Evolutionary conservation across 1,140 invertebrate species (phyloP), one percentile per base, ranked within the genome.

Genomic region (Neodiprion lecontei): DNA sequence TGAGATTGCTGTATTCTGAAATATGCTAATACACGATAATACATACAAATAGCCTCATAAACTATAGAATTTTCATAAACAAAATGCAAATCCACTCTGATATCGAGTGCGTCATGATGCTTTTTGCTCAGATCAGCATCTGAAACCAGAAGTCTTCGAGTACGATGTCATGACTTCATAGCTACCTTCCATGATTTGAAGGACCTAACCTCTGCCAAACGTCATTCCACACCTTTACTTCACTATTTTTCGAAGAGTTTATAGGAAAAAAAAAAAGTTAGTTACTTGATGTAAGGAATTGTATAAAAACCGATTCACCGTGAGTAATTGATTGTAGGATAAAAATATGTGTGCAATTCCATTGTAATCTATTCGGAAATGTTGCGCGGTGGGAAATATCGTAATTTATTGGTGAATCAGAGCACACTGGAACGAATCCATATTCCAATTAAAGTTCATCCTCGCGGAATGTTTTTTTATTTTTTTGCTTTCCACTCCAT

Each of bases 1-100:
- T 87, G 86, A 88, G 86, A 89, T 89, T 88, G 88, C 86, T 84
- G 87, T 84, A 83, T 87, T 85, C 78, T 83, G 80, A 85, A 87
- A 88, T 89, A 89, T 88, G 87, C 86, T 89, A 89, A 89, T 89
- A 40, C 5, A 83, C 78, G 83, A 87, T 88, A 88, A 88, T 88
- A 88, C 86, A 89, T 88, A 89, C 86, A 82, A 89, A 89, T 89
- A 86, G 81, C 80, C 80, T 85, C 85, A 88, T 88, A 88, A 88
- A 88, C 87, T 88, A 88, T 88, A 88, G 87, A 88, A 88, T 88
- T 88, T 88, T 88, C 87, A 88, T 88, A 88, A 88, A 87, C 81
- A 81, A 87, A 84, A 88, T 88, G 87, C 87, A 88, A 88, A 88
- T 88, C 28, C 28, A 80, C 79, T 80, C 78, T 83, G 85, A 86